Base-by-base conservation (phyloP, 2,888 invertebrate species). In the Eueremaeus valkanovi region DNA sequence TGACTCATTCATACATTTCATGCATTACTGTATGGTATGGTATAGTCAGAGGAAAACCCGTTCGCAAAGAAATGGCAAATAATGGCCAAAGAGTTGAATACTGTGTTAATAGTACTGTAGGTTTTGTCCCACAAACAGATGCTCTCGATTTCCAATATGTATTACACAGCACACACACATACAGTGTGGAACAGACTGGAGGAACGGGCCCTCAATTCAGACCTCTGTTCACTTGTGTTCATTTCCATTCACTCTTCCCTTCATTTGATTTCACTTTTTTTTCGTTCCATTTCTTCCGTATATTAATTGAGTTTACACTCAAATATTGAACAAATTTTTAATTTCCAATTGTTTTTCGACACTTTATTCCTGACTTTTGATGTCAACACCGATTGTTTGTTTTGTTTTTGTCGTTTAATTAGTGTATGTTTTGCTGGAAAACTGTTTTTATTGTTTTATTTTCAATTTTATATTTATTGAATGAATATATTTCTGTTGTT, bases 91-190 rank as follows among this genome's bases (percentile, higher is more conserved):
- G 3, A 21, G 5, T 5, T 55, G 6, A 24, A 55, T 55, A 55
- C 24, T 33, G 63, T 63, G 58, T 63, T 63, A 63, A 33, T 63
- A 29, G 63, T 63, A 16, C 5, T 63, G 33, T 63, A 33, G 63
- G 63, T 63, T 63, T 63, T 63, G 63, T 6, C 63, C 63, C 33
- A 63, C 55, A 55, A 55, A 55, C 55, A 55, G 55, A 55, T 55
- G 55, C 5, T 63, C 63, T 63, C 58, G 33, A 63, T 63, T 63
- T 63, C n/a, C 6, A 6, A 58, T 9, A 58, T 27, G 9, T 58
- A 27, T 27, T 27, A 58, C 27, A 27, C n/a, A n/a, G n/a, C n/a
- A n/a, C n/a, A n/a, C n/a, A n/a, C n/a, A n/a, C n/a, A 42, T 42
- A 42, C 13, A 11, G 42, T 42, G 42, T 49, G 21, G 16, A 3